Percentiles rank a stretch among this genome's conserved stretches.
These are phyloP conservation scores for Pomatostomus ruficeps DNA, from an alignment of 2,113 vertebrate genomes.

Conservation along the genomic window DNA sequence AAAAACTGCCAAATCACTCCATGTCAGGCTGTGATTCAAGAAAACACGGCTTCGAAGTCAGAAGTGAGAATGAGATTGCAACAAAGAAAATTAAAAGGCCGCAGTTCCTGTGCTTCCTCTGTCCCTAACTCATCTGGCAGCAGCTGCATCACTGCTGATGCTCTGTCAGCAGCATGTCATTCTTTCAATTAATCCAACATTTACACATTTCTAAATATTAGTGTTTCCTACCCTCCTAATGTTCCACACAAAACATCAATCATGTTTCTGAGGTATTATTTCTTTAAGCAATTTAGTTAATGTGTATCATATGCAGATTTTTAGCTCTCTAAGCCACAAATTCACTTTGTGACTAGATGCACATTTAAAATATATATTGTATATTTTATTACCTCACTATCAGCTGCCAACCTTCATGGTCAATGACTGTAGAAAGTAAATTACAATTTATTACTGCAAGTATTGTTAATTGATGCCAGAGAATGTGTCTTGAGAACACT, in stretches of 20 bases:
- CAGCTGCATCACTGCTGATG: rapidly evolving
- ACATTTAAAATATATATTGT: background rate
- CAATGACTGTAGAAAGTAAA: background rate
- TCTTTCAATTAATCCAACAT: background rate
- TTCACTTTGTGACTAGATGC: background rate
- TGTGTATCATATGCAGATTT: background rate
- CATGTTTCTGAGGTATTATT: background rate
- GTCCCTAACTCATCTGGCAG: background rate
- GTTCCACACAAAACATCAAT: background rate
- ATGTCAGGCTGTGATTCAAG: background rate
- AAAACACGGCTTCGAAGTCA: background rate
- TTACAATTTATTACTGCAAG: background rate
- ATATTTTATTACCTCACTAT: background rate
- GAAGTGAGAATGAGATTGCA: background rate
- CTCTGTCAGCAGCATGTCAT: background rate
- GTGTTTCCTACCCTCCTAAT: background rate
- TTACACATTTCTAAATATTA: background rate
- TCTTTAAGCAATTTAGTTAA: background rate
- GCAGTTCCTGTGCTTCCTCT: background rate
- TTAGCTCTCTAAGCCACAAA: background rate
- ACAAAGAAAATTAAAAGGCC: background rate
- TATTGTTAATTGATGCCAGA: background rate
- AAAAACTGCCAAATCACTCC: background rate
- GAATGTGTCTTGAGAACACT: background rate
- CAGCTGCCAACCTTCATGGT: background rate